Base-by-base conservation (phyloP, 2,113 vertebrate species). In the Tenebrosternarchus preto region DNA sequence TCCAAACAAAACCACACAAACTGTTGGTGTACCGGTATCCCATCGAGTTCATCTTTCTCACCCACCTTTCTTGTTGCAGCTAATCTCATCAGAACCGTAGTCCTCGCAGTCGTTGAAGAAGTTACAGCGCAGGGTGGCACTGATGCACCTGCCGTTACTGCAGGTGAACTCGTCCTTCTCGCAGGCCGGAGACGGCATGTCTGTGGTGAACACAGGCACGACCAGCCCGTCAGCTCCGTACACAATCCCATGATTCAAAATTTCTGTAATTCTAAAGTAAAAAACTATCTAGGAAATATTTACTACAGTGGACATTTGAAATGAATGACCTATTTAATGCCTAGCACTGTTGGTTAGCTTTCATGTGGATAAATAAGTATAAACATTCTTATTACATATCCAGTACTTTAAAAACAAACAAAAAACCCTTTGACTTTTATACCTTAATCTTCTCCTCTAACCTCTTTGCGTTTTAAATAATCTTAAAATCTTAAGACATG, bases 101-200 rank as follows among this genome's bases (percentile, higher is more conserved):
- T 99, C 97, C 11, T 96, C 96, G 0, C 97, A 99, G 94, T 99
- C 96, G 0, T 99, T 97, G 0, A 98, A 98, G 90, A 95, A 94
- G 86, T 98, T 94, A 90, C 98, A 99, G 81, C 93, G 94, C 57
- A 96, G 93, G 2, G 84, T 87, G 60, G 93, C 87, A 0, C 93
- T 95, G 73, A 98, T 94, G 88, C 98, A 98, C 67, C 88, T 94
- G 75, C 94, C 94, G 61, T 91, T 96, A 22, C 88, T 86, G 64
- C 98, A 99, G 55, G 89, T 92, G 86, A 98, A 97, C 88, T 98
- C 94, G 0, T 94, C 93, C 89, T 98, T 98, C 80, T 94, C 95
- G 82, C 95, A 95, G 72, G 87, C 92, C 33, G 85, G 20, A 0
- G 84, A 78, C 16, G 77, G 55, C 1, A 83, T 73, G 82, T 87